phyloP scores from a whole-genome alignment of 2,888 invertebrate species.

The Drosophila robusta region DNA sequence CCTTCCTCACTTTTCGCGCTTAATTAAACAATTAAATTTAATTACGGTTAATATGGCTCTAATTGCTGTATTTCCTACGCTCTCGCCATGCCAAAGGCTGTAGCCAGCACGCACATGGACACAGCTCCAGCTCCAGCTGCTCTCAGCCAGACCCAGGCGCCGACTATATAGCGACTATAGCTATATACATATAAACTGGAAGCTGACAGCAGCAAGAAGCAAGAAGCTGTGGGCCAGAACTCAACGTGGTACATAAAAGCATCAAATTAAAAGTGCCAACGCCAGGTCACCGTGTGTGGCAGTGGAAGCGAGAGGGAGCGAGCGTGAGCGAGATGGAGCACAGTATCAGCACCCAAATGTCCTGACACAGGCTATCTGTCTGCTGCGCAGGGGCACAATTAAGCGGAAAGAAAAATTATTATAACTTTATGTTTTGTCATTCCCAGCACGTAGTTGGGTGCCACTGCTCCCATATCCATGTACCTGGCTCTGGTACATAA shows the following conservation, averaged over 20 bases:
- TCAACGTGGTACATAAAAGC: slow-evolving; percentile 68
- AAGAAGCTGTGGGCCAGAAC: slow-evolving; percentile 18
- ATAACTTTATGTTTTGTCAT: slow-evolving; percentile 82
- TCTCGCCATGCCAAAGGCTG: slow-evolving; percentile 49
- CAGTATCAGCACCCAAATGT: slow-evolving; percentile 20
- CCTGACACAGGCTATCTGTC: slow-evolving; percentile 68
- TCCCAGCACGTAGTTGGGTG: slow-evolving; percentile 56
- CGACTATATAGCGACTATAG: slow-evolving; percentile 28
- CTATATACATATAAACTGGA: slow-evolving; percentile 20
- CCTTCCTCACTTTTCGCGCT: slow-evolving; percentile 82
- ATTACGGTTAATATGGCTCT: slow-evolving; percentile 85
- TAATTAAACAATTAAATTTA: slow-evolving; percentile 86
- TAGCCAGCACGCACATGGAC: slow-evolving; percentile 65
- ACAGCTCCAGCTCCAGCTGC: slow-evolving; percentile 29
- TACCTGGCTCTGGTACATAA: slow-evolving; percentile 20
- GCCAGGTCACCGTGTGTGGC: slow-evolving; percentile 49
- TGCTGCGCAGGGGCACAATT: slow-evolving; percentile 75
- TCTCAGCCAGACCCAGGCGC: slow-evolving; percentile 27
- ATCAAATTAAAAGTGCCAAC: slow-evolving; percentile 78
- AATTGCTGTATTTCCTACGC: slow-evolving; percentile 84
- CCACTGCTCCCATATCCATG: slow-evolving; percentile 6
- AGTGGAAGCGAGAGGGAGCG: slow-evolving; percentile 6
- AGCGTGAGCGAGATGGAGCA: slow-evolving; percentile 14
- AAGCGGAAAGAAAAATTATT: slow-evolving; percentile 83
- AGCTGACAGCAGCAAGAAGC: slow-evolving; percentile 8